phyloP scores from a whole-genome alignment of 1,140 invertebrate species.

The Leguminivora glycinivorella region DNA sequence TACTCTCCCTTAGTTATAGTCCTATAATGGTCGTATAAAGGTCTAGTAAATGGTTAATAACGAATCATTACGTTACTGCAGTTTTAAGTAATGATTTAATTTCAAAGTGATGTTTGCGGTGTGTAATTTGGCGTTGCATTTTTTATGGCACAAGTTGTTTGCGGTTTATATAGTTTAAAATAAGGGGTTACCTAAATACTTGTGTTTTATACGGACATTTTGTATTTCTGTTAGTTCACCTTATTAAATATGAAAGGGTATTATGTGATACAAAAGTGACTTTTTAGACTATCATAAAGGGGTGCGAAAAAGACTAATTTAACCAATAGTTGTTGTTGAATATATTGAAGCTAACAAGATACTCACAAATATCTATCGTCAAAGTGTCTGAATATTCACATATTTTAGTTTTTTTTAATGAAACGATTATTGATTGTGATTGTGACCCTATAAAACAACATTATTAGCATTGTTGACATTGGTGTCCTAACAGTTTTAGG shows the following conservation, averaged over 20 bases:
- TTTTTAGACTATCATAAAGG: background rate
- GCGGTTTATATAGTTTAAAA: constrained; percentile 11
- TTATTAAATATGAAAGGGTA: background rate
- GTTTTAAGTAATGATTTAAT: constrained; percentile 28
- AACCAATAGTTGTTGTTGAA: background rate
- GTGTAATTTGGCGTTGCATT: constrained; percentile 22
- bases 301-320: background rate
- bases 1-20: constrained; percentile 25
- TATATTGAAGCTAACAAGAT: too few relatives aligned
- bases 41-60: constrained; percentile 24
- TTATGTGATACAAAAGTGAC: background rate
- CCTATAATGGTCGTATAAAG: constrained; percentile 21
- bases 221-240: background rate
- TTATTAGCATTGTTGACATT: too few relatives aligned
- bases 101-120: constrained; percentile 9
- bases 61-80: constrained; percentile 20
- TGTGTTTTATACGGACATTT: background rate
- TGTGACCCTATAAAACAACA: too few relatives aligned
- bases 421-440: too few relatives aligned
- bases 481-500: too few relatives aligned
- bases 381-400: too few relatives aligned
- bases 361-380: too few relatives aligned
- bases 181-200: constrained; percentile 7
- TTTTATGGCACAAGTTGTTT: constrained; percentile 1
- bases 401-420: too few relatives aligned